Percentiles rank a stretch among this genome's conserved stretches.
Conservation (phyloP, 2,113 vertebrate genomes). For the Poecilia latipinna region DNA sequence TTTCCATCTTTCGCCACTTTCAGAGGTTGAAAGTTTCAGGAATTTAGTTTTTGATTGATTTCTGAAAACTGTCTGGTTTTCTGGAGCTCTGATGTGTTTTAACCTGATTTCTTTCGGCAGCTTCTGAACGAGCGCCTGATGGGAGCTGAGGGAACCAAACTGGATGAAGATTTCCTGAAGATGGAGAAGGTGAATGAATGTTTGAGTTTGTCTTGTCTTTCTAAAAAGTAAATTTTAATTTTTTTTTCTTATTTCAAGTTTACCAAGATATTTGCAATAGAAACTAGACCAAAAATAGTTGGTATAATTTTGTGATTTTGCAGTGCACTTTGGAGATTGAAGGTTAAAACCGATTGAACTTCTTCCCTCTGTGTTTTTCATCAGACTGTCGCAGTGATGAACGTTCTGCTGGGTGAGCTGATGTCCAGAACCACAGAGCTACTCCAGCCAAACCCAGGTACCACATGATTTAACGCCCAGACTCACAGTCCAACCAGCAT, state of each 20-base stretch:
- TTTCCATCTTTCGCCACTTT: too few relatives aligned
- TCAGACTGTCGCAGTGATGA: conserved; percentile 87
- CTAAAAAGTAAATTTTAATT: too few relatives aligned
- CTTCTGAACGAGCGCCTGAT: conserved; percentile 92
- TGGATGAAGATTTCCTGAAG: conserved; percentile 90
- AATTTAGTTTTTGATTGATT: not conserved
- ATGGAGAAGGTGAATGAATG: conserved; percentile 91
- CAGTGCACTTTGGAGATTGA: not conserved
- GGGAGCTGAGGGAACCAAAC: conserved; percentile 90
- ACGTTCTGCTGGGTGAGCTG: conserved; percentile 86
- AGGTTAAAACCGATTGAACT: too few relatives aligned
- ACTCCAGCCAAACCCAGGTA: conserved; percentile 97
- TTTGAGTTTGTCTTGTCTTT: too few relatives aligned
- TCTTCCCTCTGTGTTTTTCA: not conserved
- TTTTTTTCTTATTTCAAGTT: too few relatives aligned
- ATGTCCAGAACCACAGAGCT: conserved; percentile 89
- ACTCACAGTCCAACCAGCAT: not conserved
- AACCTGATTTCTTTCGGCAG: conserved; percentile 63
- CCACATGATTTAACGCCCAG: not conserved
- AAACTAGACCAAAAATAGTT: too few relatives aligned
- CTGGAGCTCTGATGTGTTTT: not conserved
- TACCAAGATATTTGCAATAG: too few relatives aligned
- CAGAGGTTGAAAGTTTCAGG: too few relatives aligned
- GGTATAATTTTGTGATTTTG: too few relatives aligned
- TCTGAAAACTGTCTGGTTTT: not conserved